phyloP scores from a whole-genome alignment of 2,888 invertebrate genomes.

The Acanthosepion esculentum region DNA sequence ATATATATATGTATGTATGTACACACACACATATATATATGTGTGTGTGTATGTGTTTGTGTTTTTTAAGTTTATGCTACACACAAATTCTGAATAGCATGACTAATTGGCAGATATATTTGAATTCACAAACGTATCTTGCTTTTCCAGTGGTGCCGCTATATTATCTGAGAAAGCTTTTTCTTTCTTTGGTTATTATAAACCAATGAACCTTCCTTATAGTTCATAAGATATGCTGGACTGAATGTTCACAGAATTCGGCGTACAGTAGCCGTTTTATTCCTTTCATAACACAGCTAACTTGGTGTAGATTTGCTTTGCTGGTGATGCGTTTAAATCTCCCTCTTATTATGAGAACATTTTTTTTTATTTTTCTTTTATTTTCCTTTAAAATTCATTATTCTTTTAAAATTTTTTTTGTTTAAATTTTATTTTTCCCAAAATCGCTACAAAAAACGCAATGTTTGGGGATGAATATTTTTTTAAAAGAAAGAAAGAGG shows the following conservation, averaged over 20 bases:
- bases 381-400: background rate
- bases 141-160: background rate
- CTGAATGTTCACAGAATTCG: background rate
- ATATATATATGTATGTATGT: background rate
- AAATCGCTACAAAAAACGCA: background rate
- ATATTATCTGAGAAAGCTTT: background rate
- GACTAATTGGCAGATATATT: background rate
- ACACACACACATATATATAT: background rate
- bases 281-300: background rate
- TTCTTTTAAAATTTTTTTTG: background rate
- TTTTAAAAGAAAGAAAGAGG: background rate
- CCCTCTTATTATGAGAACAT: background rate
- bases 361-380: background rate
- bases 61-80: background rate
- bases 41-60: background rate
- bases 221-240: background rate
- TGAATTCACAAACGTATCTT: background rate
- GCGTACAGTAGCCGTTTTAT: background rate
- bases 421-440: no score
- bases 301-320: background rate
- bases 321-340: background rate
- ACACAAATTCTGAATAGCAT: background rate
- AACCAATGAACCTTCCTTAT: no score
- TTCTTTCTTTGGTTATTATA: no score
- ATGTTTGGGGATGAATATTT: background rate